These are phyloP conservation scores for Amphipoea oculea DNA, from an alignment of 2,888 invertebrate genomes.

Conservation along the genomic window DNA sequence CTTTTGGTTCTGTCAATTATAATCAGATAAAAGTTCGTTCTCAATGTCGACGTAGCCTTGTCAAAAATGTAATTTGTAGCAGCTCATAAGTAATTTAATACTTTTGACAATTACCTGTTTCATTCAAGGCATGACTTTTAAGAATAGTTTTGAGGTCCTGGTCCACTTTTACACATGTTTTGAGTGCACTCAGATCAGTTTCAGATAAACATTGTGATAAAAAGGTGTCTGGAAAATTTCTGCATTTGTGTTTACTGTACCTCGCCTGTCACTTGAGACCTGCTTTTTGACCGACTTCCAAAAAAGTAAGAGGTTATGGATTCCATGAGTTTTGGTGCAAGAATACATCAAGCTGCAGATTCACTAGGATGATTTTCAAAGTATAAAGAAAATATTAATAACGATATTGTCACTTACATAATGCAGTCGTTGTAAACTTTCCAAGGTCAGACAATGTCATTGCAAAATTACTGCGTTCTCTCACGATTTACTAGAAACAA, in stretches of 20 bases:
- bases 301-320: neutral
- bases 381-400: neutral
- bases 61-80: slow-evolving; percentile 64
- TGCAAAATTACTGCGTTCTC: slow-evolving; percentile 20
- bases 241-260: neutral
- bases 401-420: slow-evolving; percentile 8
- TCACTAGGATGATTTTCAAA: neutral
- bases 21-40: slow-evolving; percentile 15
- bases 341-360: neutral
- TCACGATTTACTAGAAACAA: slow-evolving; percentile 27
- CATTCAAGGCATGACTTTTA: slow-evolving; percentile 70
- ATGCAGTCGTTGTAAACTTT: slow-evolving; percentile 35
- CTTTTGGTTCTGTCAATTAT: slow-evolving; percentile 29
- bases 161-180: slow-evolving; percentile 71
- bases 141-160: slow-evolving; percentile 67
- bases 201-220: slow-evolving; percentile 9
- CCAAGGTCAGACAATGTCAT: slow-evolving; percentile 37
- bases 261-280: neutral
- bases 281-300: neutral
- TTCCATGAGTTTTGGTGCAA: neutral
- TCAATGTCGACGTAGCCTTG: slow-evolving; percentile 48
- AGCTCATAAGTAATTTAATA: slow-evolving; percentile 53
- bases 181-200: neutral
- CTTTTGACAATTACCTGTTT: slow-evolving; percentile 54
- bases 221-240: slow-evolving; percentile 5